These are phyloP conservation scores for Pilophorus perplexus DNA, from an alignment of 2,888 invertebrate genomes.

Conservation along the genomic window DNA sequence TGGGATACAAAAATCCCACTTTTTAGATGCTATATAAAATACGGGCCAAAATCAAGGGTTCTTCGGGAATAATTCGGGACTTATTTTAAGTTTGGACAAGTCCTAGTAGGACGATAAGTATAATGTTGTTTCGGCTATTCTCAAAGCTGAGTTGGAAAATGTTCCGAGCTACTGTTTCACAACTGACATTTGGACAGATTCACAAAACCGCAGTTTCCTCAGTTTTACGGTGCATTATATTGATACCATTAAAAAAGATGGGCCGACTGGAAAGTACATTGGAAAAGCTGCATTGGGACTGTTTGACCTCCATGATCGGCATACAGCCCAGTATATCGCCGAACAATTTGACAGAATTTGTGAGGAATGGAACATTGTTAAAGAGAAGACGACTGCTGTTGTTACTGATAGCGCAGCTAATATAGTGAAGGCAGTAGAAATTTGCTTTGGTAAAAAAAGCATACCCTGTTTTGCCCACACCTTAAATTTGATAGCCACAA, in stretches of 20 bases:
- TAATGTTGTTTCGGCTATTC: constrained; percentile 1
- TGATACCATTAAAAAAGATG: constrained; percentile 41
- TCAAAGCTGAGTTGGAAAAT: constrained; percentile 18
- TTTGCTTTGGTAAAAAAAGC: constrained; percentile 50
- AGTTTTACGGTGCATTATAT: constrained; percentile 50
- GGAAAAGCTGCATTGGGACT: constrained; percentile 49
- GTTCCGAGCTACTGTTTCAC: constrained; percentile 18
- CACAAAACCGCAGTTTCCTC: constrained; percentile 50
- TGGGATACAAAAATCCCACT: too few relatives aligned
- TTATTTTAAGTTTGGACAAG: too few relatives aligned
- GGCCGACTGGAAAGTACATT: constrained; percentile 27
- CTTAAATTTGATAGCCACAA: constrained; percentile 51
- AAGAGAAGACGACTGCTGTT: constrained; percentile 48
- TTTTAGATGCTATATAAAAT: too few relatives aligned
- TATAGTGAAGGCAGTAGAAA: constrained; percentile 50
- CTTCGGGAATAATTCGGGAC: too few relatives aligned
- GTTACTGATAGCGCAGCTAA: constrained; percentile 49
- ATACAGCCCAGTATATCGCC: constrained; percentile 49
- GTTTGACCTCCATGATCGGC: constrained; percentile 50
- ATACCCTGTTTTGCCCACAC: constrained; percentile 52
- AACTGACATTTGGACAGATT: constrained; percentile 50
- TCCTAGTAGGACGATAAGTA: constrained; percentile 43
- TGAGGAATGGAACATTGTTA: constrained; percentile 48
- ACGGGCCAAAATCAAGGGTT: too few relatives aligned
- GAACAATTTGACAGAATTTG: constrained; percentile 48